Evolutionary conservation across 2,888 invertebrate genomes (phyloP), one percentile per base, ranked within the genome.

Genomic region (Tenthredo mesomela): DNA sequence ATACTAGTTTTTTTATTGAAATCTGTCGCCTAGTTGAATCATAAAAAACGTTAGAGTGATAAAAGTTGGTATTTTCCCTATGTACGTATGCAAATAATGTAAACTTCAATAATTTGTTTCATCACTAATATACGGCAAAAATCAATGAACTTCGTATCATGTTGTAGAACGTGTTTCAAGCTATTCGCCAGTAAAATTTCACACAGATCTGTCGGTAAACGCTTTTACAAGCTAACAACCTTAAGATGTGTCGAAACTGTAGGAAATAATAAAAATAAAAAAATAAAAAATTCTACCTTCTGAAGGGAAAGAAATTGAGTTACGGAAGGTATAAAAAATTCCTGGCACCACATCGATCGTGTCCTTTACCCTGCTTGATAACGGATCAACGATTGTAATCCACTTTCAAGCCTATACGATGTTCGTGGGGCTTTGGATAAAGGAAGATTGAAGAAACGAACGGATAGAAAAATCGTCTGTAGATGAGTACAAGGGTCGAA

Each of bases 351-450:
- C 47, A 77, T 47, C 29, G 77, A 77, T 77, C 77, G 50, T 54
- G 77, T 77, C 77, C 50, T 50, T 54, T 77, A 25, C 47, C 50
- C 29, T 77, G 77, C 77, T 77, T 50, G 77, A 50, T 77, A 77
- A 77, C 25, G 77, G 77, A 77, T 50, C 29, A 77, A 77, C 77
- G 77, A 77, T 77, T 77, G 77, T 77, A 77, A 77, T 77, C 54
- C 77, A 77, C 77, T 77, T 77, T 47, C 77, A 50, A 77, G 21
- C 18, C 77, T 77, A 50, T 54, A 47, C 50, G 50, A 77, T 50
- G 77, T 54, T 77, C 77, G 77, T 54, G 54, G 54, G 77, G 77
- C 54, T 77, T 54, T 15, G 77, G 77, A 50, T 50, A 50, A 77
- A 50, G n/a, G 50, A 77, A 77, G 77, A 77, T 77, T 50, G 77